These are phyloP conservation scores for Menidia menidia DNA, from an alignment of 2,797 vertebrate genomes.

Conservation along the genomic window DNA sequence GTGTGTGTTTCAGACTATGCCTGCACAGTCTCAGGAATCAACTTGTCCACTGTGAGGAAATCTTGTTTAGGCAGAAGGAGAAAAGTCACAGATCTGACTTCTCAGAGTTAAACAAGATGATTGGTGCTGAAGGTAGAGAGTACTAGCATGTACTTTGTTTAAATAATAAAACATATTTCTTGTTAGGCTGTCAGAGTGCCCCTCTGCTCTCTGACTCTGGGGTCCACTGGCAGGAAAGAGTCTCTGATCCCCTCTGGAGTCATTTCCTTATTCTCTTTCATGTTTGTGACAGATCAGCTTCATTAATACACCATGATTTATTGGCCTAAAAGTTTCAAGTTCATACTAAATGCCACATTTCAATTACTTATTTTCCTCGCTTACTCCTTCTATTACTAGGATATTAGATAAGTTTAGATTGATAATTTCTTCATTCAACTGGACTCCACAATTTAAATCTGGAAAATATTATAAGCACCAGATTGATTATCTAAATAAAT, in stretches of 20 bases:
- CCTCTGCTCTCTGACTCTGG: background rate
- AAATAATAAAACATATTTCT: constrained; percentile 43
- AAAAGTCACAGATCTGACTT: constrained; percentile 47
- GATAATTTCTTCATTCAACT: constrained; percentile 10
- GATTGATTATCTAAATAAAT: too few relatives aligned
- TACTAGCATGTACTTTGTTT: constrained; percentile 31
- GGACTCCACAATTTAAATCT: constrained; percentile 6
- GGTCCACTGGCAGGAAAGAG: background rate
- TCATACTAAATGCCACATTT: constrained; percentile 8
- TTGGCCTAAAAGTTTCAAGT: background rate
- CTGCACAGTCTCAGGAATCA: constrained; percentile 66
- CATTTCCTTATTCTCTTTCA: background rate
- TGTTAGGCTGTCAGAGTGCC: constrained; percentile 18
- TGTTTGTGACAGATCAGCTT: background rate
- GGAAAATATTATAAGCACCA: constrained; percentile 9
- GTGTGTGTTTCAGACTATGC: constrained; percentile 26
- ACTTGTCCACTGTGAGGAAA: constrained; percentile 33
- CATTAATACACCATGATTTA: constrained; percentile 1
- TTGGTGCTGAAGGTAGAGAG: constrained; percentile 6
- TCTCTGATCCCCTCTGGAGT: background rate
- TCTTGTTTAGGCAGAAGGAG: constrained; percentile 64
- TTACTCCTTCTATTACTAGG: background rate
- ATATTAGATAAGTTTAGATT: background rate
- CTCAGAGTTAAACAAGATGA: constrained; percentile 49
- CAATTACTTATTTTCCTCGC: background rate